Evolutionary conservation across 2,113 vertebrate species (phyloP).

Genomic region (Ageneiosus marmoratus): DNA sequence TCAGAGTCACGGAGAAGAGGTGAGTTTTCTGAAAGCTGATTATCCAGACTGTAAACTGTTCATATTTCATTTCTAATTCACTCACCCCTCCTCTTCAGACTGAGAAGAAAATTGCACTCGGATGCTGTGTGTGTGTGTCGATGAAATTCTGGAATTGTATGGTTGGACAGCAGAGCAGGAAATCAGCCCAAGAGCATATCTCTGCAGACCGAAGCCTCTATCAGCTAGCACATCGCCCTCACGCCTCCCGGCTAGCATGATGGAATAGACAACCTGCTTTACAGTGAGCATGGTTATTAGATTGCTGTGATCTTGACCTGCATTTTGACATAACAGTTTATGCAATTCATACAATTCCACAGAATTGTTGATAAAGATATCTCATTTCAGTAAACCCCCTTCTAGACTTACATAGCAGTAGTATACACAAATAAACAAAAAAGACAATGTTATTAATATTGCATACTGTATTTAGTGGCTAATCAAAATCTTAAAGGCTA

Average conservation of each 20-base stretch:
- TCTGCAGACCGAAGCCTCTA: slow-evolving; percentile 6
- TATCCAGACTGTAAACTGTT: slow-evolving; percentile 33
- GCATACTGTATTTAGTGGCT: not conserved
- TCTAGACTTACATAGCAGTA: not conserved
- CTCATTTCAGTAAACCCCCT: not conserved
- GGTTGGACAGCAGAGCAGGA: slow-evolving; percentile 2
- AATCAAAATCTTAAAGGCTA: not conserved
- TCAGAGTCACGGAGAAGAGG: slow-evolving; percentile 20
- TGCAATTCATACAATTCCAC: not conserved
- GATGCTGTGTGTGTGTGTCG: not conserved
- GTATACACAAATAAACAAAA: not conserved
- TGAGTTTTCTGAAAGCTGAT: slow-evolving; percentile 35
- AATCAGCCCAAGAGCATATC: not conserved
- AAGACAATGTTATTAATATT: not conserved
- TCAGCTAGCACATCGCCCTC: not conserved
- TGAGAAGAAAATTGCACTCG: slow-evolving; percentile 17
- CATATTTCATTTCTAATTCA: slow-evolving; percentile 39
- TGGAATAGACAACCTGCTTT: slow-evolving; percentile 8
- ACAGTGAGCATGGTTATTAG: not conserved
- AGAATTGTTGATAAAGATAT: not conserved
- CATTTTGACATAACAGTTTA: not conserved
- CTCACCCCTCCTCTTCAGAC: slow-evolving; percentile 6
- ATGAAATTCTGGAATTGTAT: slow-evolving; percentile 12
- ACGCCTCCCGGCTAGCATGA: not conserved
- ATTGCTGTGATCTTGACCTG: slow-evolving; percentile 8